Conservation (phyloP, 1,140 invertebrate species). For the Galleria mellonella region DNA sequence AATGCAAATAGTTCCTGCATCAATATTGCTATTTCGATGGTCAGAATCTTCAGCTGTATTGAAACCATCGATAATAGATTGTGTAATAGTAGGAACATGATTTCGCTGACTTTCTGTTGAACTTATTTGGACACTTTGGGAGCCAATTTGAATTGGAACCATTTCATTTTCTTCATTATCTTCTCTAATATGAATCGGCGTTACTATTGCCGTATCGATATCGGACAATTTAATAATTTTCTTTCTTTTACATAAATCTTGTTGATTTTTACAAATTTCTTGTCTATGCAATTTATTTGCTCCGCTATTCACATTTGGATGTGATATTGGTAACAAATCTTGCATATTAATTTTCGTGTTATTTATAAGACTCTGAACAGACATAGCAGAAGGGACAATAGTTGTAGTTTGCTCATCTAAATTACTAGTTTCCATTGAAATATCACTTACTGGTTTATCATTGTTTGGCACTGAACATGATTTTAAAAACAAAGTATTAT, state of each 20-base stretch:
- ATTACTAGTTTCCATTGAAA: not conserved
- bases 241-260: conserved; percentile 19
- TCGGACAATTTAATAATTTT: conserved; percentile 38
- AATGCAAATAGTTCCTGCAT: too few relatives aligned
- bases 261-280: not conserved
- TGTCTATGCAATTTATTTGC: not conserved
- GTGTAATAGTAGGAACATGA: too few relatives aligned
- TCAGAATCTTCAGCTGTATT: too few relatives aligned
- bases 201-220: conserved; percentile 33
- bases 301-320: too few relatives aligned
- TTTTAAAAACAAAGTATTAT: conserved; percentile 39
- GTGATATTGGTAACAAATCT: not conserved
- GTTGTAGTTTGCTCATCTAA: conserved; percentile 3
- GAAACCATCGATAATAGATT: too few relatives aligned
- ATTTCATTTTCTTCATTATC: not conserved
- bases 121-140: too few relatives aligned
- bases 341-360: conserved; percentile 9
- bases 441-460: not conserved
- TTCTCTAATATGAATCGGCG: conserved; percentile 20
- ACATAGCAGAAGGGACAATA: conserved; percentile 22
- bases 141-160: not conserved
- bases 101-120: too few relatives aligned
- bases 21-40: too few relatives aligned
- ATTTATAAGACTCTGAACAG: conserved; percentile 27
- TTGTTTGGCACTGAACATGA: not conserved